Percentiles rank a stretch among this genome's conserved stretches.
phyloP scores from a whole-genome alignment of 2,797 vertebrate genomes.

The Sebastes variabilis region DNA sequence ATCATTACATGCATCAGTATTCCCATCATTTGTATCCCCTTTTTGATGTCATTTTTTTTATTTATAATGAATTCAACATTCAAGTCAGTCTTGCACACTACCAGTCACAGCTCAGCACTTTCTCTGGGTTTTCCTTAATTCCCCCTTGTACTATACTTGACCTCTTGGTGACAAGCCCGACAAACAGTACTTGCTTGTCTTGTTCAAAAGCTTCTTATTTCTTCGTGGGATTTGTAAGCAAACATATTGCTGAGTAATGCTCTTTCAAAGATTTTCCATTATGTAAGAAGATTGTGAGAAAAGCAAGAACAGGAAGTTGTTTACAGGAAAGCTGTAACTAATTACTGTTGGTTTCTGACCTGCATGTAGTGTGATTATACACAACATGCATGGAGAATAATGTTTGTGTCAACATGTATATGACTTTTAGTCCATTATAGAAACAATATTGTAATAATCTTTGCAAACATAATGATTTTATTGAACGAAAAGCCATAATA shows the following conservation, averaged over 20 bases:
- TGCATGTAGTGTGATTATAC: neutral
- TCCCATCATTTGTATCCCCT: neutral
- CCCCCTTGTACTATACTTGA: neutral
- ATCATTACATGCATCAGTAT: neutral
- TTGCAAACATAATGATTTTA: constrained; percentile 16
- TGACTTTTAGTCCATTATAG: neutral
- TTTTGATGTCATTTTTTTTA: neutral
- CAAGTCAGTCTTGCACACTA: neutral
- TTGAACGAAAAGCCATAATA: neutral
- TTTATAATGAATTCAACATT: neutral
- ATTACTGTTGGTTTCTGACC: neutral
- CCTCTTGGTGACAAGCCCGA: neutral
- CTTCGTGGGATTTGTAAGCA: constrained; percentile 3
- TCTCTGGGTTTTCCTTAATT: neutral
- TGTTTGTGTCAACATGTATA: neutral
- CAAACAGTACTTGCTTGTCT: neutral
- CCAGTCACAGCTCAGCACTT: neutral
- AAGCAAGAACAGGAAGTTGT: constrained; percentile 5
- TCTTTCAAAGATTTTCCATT: constrained; percentile 11
- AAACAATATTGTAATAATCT: neutral
- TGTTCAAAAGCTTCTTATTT: constrained; percentile 32
- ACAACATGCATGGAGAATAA: neutral
- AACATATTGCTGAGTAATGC: constrained; percentile 35
- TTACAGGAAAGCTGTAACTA: neutral
- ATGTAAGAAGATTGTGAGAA: constrained; percentile 44